Evolutionary conservation across 1,140 invertebrate species (phyloP).

Genomic region (Tribolium madens): DNA sequence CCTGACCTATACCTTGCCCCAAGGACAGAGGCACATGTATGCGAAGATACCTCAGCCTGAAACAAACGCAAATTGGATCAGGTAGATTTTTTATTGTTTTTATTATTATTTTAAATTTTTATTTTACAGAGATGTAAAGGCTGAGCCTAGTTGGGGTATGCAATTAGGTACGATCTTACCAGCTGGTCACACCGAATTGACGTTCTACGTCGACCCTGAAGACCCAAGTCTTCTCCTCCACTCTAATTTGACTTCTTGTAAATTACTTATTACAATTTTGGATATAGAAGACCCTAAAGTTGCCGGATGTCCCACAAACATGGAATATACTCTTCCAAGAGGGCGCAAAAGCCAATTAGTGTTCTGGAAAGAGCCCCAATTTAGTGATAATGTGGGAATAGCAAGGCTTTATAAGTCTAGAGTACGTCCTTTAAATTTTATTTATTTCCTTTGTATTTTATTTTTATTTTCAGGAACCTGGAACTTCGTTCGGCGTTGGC

Average conservation of each 20-base stretch:
- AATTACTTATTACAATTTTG: slow-evolving; percentile 73
- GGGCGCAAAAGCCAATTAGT: slow-evolving; percentile 71
- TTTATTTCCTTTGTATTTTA: background rate
- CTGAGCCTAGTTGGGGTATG: slow-evolving; percentile 75
- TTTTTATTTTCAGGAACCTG: slow-evolving; percentile 68
- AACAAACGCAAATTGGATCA: slow-evolving; percentile 77
- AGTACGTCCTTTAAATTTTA: slow-evolving; percentile 65
- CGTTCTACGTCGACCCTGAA: slow-evolving; percentile 73
- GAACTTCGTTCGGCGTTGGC: slow-evolving; percentile 71
- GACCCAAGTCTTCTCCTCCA: slow-evolving; percentile 57
- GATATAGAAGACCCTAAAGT: slow-evolving; percentile 73
- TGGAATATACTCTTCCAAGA: slow-evolving; percentile 70
- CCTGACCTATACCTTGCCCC: slow-evolving; percentile 70
- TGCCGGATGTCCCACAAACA: slow-evolving; percentile 73
- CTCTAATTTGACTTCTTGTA: slow-evolving; percentile 69
- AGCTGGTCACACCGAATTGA: slow-evolving; percentile 71
- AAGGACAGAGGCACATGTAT: slow-evolving; percentile 68
- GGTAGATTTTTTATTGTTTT: slow-evolving; percentile 52
- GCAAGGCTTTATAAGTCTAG: slow-evolving; percentile 73
- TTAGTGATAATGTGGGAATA: slow-evolving; percentile 74
- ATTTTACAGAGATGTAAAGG: slow-evolving; percentile 70
- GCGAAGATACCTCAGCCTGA: slow-evolving; percentile 74
- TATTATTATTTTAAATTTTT: slow-evolving; percentile 27
- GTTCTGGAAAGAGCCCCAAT: slow-evolving; percentile 77
- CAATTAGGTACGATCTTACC: slow-evolving; percentile 73